Base-by-base conservation (phyloP, 1,140 invertebrate species). In the Subanguina moxae region DNA sequence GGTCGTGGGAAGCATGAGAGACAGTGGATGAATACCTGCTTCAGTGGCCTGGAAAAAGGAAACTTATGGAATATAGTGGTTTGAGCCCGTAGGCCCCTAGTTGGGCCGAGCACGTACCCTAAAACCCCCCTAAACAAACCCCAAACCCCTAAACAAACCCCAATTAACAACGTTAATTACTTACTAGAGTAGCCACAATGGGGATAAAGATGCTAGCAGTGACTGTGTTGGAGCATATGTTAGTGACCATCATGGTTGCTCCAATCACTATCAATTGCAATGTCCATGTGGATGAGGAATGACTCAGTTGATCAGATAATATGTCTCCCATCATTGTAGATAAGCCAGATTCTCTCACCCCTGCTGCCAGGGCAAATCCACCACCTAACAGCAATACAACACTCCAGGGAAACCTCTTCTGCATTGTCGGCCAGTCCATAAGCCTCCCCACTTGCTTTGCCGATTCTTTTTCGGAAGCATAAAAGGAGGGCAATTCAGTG, bases 1-100 rank as follows among this genome's bases (percentile, higher is more conserved):
- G 8, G 84, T 80, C 0, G 82, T 80, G 0, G 86, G 84, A 7
- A 86, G 73, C 82, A 86, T 85, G 38, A 85, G 77, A 65, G 83
- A 83, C 9, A 86, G 72, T 7, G 86, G 86, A 73, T 86, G 82
- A 0, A 85, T 68, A 38, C 78, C 61, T 0, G 85, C 79, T 1
- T 74, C 74, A 8, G 83, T 28, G 21, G 70, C 67, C 64, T 13
- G 42, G n/a, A n/a, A n/a, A n/a, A n/a, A n/a, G n/a, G n/a, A n/a
- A n/a, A n/a, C n/a, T n/a, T n/a, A n/a, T n/a, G n/a, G n/a, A n/a
- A n/a, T n/a, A n/a, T n/a, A n/a, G n/a, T n/a, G n/a, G n/a, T n/a
- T n/a, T n/a, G n/a, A n/a, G n/a, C n/a, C n/a, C n/a, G n/a, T n/a
- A n/a, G n/a, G n/a, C n/a, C n/a, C n/a, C n/a, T n/a, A n/a, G n/a